Conservation (phyloP, 64 coral and sea anemone species). For the Catalaphyllia jardinei region DNA sequence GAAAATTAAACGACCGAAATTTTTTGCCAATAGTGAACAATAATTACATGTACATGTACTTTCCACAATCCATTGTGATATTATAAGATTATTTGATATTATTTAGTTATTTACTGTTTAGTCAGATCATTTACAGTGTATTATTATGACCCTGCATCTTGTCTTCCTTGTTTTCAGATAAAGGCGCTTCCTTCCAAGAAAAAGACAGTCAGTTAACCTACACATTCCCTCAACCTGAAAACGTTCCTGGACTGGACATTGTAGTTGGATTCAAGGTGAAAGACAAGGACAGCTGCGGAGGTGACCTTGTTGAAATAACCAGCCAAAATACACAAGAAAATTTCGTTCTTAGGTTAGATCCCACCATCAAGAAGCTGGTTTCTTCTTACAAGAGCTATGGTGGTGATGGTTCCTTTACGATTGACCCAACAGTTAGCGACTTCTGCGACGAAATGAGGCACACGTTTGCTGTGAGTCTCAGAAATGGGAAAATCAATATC, state of each 20-base stretch:
- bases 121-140: too few relatives aligned
- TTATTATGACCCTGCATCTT: background rate
- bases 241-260: slow-evolving; percentile 57
- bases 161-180: slow-evolving; percentile 49
- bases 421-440: background rate
- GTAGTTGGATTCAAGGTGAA: slow-evolving; percentile 70
- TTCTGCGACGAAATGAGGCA: slow-evolving; percentile 65
- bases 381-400: background rate
- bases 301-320: slow-evolving; percentile 56
- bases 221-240: slow-evolving; percentile 7
- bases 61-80: too few relatives aligned
- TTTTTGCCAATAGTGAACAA: too few relatives aligned
- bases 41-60: too few relatives aligned
- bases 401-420: background rate
- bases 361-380: background rate
- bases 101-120: too few relatives aligned
- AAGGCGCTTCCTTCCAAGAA: slow-evolving; percentile 66
- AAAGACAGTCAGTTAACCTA: slow-evolving; percentile 60
- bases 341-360: slow-evolving; percentile 32
- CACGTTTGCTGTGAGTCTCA: slow-evolving; percentile 46
- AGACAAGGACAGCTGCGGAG: slow-evolving; percentile 20
- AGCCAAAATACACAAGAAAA: slow-evolving; percentile 5
- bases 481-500: slow-evolving; percentile 18
- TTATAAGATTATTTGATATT: too few relatives aligned
- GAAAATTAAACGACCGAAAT: too few relatives aligned